Evolutionary conservation across 2,113 vertebrate species (phyloP), one percentile per base, ranked within the genome.

Genomic region (Xyrauchen texanus): DNA sequence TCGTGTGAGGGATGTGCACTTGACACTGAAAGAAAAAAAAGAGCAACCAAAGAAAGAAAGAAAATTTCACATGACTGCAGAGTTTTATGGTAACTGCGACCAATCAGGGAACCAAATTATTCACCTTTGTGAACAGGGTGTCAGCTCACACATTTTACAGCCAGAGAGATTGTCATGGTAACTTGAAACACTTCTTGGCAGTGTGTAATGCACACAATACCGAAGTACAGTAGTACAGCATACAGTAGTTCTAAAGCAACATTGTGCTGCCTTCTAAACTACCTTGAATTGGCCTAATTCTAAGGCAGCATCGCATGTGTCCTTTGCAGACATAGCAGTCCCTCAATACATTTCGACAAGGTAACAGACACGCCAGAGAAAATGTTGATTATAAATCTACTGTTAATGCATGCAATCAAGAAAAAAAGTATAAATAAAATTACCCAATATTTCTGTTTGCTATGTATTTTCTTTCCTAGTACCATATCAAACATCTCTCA

Each of bases 1-100:
- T 91, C 89, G 90, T 85, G 89, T 91, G 88, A 83, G 82, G 88
- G 88, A 90, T 91, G 88, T 85, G 86, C 89, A 86, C 83, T 92
- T 89, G 90, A 89, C 91, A 91, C 88, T 90, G 90, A 83, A 80
- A 73, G 80, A 61, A 78, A 77, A 76, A 68, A 12, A 15, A 66
- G 15, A 7, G 10, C 12, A 10, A 16, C 63, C 34, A 63, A 52
- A 61, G n/a, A 67, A 85, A 86, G 53, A 60, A 7, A 44, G 42
- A 46, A 65, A 10, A 16, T 8, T 42, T n/a, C 44, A 13, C 11
- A 73, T 73, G 21, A 61, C 45, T 51, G 21, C 4, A 1, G 60
- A 47, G 71, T 62, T 8, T 51, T 74, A 74, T 13, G 47, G 10
- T 49, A 15, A 74, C 15, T 61, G 45, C 10, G 44, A 11, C 60